These are phyloP conservation scores for Coranthus polyacanthus DNA, from an alignment of 2,797 vertebrate genomes.

Conservation along the genomic window DNA sequence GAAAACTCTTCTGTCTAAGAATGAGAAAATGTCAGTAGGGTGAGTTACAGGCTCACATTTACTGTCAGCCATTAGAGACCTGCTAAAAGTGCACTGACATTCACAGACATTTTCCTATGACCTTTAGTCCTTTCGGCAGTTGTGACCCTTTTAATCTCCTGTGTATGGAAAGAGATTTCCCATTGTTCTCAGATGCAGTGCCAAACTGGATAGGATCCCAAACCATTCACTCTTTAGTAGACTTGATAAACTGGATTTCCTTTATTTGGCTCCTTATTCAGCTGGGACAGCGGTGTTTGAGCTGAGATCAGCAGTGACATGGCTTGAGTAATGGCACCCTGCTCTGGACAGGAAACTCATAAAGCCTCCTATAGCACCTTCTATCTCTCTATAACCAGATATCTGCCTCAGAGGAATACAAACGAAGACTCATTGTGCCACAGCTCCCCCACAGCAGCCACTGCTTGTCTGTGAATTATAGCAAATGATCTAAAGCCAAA, in stretches of 20 bases:
- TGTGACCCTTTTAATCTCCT: slow-evolving; percentile 15
- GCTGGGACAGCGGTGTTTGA: slow-evolving; percentile 3
- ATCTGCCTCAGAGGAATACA: slow-evolving; percentile 32
- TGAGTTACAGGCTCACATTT: not conserved
- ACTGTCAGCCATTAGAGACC: slow-evolving; percentile 5
- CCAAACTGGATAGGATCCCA: not conserved
- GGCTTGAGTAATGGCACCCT: slow-evolving; percentile 47
- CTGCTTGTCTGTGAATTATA: slow-evolving; percentile 23
- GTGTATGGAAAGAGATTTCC: not conserved
- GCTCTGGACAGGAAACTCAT: slow-evolving; percentile 55
- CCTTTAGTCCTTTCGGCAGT: slow-evolving; percentile 3
- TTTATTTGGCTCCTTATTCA: slow-evolving; percentile 29
- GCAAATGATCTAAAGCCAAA: slow-evolving; percentile 12
- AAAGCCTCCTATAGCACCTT: slow-evolving; percentile 43
- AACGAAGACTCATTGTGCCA: slow-evolving; percentile 26
- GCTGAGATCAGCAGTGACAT: slow-evolving; percentile 39
- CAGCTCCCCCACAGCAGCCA: slow-evolving; percentile 8
- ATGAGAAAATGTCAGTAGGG: not conserved
- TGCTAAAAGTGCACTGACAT: slow-evolving; percentile 7
- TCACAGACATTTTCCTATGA: slow-evolving; percentile 13
- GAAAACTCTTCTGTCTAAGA: not conserved
- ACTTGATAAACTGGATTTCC: slow-evolving; percentile 27
- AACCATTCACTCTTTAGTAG: slow-evolving; percentile 20
- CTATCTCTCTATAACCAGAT: slow-evolving; percentile 38
- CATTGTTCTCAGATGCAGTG: not conserved